Evolutionary conservation across 2,113 vertebrate genomes (phyloP), one percentile per base, ranked within the genome.

Genomic region (Antechinus flavipes): DNA sequence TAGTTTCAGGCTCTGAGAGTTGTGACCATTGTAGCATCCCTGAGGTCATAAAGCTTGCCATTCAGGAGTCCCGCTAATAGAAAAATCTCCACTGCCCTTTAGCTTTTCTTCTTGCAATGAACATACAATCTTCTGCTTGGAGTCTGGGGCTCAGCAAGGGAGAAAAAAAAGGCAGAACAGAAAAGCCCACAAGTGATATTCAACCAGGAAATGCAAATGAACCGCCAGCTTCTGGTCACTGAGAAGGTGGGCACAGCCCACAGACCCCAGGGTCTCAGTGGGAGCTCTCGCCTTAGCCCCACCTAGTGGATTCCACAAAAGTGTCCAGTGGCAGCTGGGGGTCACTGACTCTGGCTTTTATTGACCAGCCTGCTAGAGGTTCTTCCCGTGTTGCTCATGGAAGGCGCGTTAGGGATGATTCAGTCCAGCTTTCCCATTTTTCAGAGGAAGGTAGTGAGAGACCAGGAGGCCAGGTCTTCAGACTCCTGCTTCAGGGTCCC

Each of bases 101-200:
- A 61, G 93, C 94, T 92, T 55, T 92, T 96, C 68, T 42, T 91
- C 93, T 46, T 52, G 54, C 93, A 91, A 91, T 96, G 94, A 96
- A 97, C 96, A 96, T 94, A 95, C 96, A 96, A 95, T 9, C 90
- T 93, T 94, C 92, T 50, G 90, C 97, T 95, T 94, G 84, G 92
- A 97, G 94, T 97, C 94, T 91, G 93, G 91, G 95, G 96, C 96
- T 91, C 96, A 96, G 96, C 95, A 93, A 96, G 96, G 94, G 94
- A 97, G 91, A 95, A 23, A 9, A 23, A 9, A 53, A 58, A 76
- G 84, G 58, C 23, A 91, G 27, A 91, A 12, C 42, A 92, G 92
- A 95, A 95, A 92, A 90, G 89, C 84, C 53, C 11, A 55, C 76
- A 54, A 90, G 58, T 30, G n/a, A 7, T 56, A n/a, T n/a, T 76